Conservation (phyloP, 2,888 invertebrate species). For the Synergus itoensis region DNA sequence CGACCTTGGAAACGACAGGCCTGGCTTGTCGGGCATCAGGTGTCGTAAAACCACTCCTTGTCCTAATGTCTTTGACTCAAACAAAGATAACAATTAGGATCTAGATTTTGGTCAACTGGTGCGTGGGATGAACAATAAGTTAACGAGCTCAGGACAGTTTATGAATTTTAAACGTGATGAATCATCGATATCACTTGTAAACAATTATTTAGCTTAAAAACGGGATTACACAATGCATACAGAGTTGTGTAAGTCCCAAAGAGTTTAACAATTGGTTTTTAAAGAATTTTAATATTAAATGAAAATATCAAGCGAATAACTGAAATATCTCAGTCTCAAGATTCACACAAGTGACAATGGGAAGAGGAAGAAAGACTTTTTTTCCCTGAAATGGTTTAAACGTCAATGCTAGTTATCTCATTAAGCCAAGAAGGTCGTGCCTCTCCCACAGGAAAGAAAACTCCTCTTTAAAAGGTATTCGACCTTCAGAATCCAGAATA, state of each 20-base stretch:
- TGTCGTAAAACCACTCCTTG: conserved; percentile 1
- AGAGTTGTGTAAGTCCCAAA: too few relatives aligned
- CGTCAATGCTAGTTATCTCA: conserved; percentile 12
- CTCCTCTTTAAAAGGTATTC: not conserved
- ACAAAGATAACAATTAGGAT: conserved; percentile 14
- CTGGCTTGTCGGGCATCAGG: not conserved
- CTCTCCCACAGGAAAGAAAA: conserved; percentile 6
- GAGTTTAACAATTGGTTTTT: too few relatives aligned
- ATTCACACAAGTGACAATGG: conserved; percentile 15
- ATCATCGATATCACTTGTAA: not conserved
- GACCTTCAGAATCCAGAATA: conserved; percentile 27
- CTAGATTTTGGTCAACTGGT: conserved; percentile 5
- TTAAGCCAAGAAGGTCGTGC: conserved; percentile 1
- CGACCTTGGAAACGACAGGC: conserved; percentile 35
- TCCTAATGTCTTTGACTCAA: not conserved
- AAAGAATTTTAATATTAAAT: not conserved
- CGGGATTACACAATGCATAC: not conserved
- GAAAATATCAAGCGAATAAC: conserved; percentile 10
- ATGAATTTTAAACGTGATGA: not conserved
- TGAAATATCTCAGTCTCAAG: not conserved
- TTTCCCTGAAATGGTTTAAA: not conserved
- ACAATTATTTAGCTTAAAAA: not conserved
- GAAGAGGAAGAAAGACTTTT: conserved; percentile 1
- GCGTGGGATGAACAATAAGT: not conserved
- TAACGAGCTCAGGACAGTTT: not conserved